phyloP scores from a whole-genome alignment of 2,113 vertebrate species.

The Pyrgilauda ruficollis region DNA sequence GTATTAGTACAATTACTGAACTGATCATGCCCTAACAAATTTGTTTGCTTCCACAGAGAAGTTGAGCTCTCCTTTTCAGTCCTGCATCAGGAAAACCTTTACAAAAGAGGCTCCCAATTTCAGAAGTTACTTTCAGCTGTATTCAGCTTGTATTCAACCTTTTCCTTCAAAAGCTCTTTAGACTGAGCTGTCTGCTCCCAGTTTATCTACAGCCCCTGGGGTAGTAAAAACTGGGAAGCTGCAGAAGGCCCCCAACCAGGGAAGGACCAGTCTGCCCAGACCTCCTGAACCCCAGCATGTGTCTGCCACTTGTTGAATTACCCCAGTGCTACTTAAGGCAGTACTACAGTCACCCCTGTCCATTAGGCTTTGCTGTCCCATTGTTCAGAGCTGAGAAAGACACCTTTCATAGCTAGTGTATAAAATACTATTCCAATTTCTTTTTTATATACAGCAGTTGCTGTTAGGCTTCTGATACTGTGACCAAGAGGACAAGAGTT shows the following conservation, averaged over 20 bases:
- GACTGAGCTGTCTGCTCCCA: not conserved
- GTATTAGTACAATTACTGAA: not conserved
- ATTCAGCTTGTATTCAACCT: not conserved
- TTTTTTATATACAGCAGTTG: not conserved
- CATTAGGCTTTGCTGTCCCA: not conserved
- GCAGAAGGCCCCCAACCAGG: rapidly evolving
- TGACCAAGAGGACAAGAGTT: not conserved
- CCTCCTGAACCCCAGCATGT: not conserved
- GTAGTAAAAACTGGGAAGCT: not conserved
- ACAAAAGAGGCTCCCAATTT: not conserved
- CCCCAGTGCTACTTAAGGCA: not conserved
- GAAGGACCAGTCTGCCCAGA: not conserved
- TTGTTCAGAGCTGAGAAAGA: not conserved
- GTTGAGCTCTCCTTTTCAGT: not conserved
- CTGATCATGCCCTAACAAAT: not conserved
- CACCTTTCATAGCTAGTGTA: not conserved
- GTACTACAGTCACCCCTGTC: not conserved
- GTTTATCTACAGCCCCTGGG: not conserved
- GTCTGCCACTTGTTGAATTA: not conserved
- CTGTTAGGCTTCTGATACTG: not conserved
- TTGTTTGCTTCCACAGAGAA: not conserved
- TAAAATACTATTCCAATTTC: not conserved
- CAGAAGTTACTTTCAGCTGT: not conserved
- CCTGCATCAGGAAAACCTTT: not conserved
- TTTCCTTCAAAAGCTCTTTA: not conserved